Conservation (phyloP, 2,797 vertebrate species). For the Halcyon chelicuti region DNA sequence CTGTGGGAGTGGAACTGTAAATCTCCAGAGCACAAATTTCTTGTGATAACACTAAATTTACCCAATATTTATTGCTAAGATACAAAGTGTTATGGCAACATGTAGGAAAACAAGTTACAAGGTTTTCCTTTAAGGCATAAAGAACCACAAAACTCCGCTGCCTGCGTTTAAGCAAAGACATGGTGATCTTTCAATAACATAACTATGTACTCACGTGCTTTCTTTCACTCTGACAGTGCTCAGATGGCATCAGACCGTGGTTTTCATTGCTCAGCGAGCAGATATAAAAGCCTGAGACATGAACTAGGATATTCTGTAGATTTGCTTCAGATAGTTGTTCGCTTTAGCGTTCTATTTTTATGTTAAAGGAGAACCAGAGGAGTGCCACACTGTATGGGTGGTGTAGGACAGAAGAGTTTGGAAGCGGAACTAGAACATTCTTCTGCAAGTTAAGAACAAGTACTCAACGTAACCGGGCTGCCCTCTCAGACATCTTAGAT, state of each 20-base stretch:
- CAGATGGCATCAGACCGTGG: not conserved
- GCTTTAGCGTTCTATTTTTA: not conserved
- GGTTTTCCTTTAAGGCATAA: constrained; percentile 43
- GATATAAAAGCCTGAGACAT: not conserved
- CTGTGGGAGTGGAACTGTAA: constrained; percentile 44
- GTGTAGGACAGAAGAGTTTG: not conserved
- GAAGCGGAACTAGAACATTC: not conserved
- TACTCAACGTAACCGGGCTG: not conserved
- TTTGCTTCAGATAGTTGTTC: not conserved
- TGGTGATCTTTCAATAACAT: not conserved
- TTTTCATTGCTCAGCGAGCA: not conserved
- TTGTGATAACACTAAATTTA: constrained; percentile 52
- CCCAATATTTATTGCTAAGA: constrained; percentile 63
- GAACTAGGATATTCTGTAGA: not conserved
- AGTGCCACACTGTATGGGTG: rapidly evolving
- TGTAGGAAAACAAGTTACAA: constrained; percentile 55
- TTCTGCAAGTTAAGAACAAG: not conserved
- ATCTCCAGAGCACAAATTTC: constrained; percentile 43
- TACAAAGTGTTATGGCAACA: constrained; percentile 68
- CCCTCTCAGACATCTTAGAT: not conserved
- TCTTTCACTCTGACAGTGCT: not conserved
- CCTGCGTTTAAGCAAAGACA: not conserved
- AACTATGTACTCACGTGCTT: not conserved
- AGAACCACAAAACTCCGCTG: not conserved
- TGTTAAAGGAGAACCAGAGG: not conserved